Percentiles rank a stretch among this genome's conserved stretches.
These are phyloP conservation scores for Drosophila cardini DNA, from an alignment of 1,140 invertebrate genomes.

Conservation along the genomic window DNA sequence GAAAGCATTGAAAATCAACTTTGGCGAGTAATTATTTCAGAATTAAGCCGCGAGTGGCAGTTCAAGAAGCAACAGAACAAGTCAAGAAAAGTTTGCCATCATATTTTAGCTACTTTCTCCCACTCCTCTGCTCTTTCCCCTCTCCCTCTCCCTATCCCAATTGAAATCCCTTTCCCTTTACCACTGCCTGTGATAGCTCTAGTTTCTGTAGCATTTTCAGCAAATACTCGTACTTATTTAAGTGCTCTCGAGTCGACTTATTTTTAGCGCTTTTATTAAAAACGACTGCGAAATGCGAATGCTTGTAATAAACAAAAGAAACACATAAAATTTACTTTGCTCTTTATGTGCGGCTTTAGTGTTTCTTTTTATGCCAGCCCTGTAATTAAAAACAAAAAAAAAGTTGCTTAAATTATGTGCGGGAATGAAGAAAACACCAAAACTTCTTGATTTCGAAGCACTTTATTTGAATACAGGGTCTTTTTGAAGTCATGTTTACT, in stretches of 20 bases:
- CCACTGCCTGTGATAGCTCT: conserved; percentile 10
- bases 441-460: too few relatives aligned
- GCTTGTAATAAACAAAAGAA: conserved; percentile 33
- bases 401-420: too few relatives aligned
- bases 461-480: too few relatives aligned
- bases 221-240: conserved; percentile 21
- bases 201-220: conserved; percentile 28
- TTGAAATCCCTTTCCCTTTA: neutral
- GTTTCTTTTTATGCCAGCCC: neutral
- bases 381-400: too few relatives aligned
- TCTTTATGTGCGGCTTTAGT: conserved; percentile 14
- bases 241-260: conserved; percentile 43
- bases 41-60: conserved; percentile 37
- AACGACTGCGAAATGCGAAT: conserved; percentile 22
- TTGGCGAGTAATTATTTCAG: conserved; percentile 66
- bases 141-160: neutral
- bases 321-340: conserved; percentile 21
- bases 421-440: too few relatives aligned
- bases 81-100: conserved; percentile 50
- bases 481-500: neutral
- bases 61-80: conserved; percentile 33
- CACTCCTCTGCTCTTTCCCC: neutral
- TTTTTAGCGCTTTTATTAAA: conserved; percentile 27
- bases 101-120: conserved; percentile 33
- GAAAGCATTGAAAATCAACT: conserved; percentile 50